Conservation (phyloP, 2,797 vertebrate genomes). For the Cynopterus sphinx region DNA sequence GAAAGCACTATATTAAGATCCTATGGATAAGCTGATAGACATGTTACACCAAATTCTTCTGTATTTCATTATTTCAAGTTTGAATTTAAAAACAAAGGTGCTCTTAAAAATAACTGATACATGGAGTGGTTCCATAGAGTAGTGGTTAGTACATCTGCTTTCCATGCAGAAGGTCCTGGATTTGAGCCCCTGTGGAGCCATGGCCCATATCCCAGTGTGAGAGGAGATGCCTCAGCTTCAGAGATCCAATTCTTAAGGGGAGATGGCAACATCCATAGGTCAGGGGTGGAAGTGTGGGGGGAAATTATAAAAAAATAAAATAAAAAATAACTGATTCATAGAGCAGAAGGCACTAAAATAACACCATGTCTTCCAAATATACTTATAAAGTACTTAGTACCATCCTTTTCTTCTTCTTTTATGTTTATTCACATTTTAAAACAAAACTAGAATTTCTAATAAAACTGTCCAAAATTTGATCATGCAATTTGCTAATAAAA, state of each 20-base stretch:
- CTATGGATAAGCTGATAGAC: neutral
- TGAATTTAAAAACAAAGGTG: conserved; percentile 28
- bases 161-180: no score
- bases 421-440: conserved; percentile 19
- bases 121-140: neutral
- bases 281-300: no score
- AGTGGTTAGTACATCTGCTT: no score
- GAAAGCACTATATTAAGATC: neutral
- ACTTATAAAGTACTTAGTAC: neutral
- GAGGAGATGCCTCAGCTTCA: no score
- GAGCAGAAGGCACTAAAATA: neutral
- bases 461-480: conserved; percentile 12
- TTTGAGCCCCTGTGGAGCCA: no score
- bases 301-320: no score
- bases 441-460: conserved; percentile 11
- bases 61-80: conserved; percentile 39
- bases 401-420: neutral
- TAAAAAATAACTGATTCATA: neutral
- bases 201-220: no score
- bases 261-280: no score
- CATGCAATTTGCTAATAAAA: neutral
- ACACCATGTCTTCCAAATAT: neutral
- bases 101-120: neutral
- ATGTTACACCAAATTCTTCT: neutral
- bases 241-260: no score